These are phyloP conservation scores for Leucoraja ocellata DNA, from an alignment of 2,797 vertebrate genomes.

Conservation along the genomic window DNA sequence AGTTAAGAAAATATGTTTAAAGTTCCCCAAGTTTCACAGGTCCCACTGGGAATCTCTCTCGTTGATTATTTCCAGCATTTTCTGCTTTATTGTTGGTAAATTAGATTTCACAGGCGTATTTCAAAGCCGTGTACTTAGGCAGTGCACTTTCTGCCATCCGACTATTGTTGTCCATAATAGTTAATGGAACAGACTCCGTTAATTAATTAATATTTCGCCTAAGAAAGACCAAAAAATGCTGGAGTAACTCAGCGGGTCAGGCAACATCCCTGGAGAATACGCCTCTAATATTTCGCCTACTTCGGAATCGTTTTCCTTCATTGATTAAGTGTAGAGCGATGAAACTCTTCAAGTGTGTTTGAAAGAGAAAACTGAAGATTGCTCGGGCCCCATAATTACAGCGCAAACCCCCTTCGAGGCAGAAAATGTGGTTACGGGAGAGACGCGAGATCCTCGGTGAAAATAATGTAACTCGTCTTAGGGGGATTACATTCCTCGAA, in stretches of 20 bases:
- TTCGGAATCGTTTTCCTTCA: neutral
- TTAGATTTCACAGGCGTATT: neutral
- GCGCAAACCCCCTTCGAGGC: too few relatives aligned
- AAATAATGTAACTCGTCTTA: neutral
- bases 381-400: neutral
- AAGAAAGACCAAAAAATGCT: too few relatives aligned
- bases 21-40: neutral
- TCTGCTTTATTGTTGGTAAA: too few relatives aligned
- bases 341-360: neutral
- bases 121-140: neutral
- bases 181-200: neutral
- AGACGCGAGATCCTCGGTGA: neutral
- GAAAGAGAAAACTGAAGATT: neutral
- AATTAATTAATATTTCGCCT: neutral
- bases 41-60: too few relatives aligned
- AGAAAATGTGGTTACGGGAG: too few relatives aligned
- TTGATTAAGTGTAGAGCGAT: neutral
- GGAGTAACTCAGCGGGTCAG: too few relatives aligned
- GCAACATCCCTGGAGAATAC: too few relatives aligned
- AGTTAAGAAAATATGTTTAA: neutral
- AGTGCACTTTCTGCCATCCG: neutral
- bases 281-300: neutral
- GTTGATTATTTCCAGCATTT: too few relatives aligned
- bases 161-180: neutral
- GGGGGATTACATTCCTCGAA: slow-evolving; percentile 34